Conservation (phyloP, 2,113 vertebrate species). For the Drymodes brunneopygia region DNA sequence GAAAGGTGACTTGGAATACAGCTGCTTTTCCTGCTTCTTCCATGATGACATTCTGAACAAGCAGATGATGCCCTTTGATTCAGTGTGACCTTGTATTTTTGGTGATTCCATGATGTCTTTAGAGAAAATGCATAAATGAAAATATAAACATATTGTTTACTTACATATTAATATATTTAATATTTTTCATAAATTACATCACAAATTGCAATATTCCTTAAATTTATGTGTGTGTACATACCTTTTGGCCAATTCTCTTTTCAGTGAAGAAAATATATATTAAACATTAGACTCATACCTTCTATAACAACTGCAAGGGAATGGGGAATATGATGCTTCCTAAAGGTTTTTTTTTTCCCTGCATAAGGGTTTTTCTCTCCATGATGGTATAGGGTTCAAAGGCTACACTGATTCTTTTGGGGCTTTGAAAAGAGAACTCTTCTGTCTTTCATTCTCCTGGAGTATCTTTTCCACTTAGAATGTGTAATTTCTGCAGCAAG, state of each 20-base stretch:
- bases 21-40: constrained; percentile 45
- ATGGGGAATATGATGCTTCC: background rate
- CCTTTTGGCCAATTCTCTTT: background rate
- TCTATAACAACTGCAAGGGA: background rate
- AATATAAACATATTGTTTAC: background rate
- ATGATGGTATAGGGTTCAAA: background rate
- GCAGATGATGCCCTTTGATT: constrained; percentile 67
- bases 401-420: background rate
- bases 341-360: background rate
- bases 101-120: constrained; percentile 23
- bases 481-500: background rate
- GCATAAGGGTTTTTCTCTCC: background rate
- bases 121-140: background rate
- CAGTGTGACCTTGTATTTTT: constrained; percentile 61
- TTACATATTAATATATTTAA: background rate
- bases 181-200: background rate
- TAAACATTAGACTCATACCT: background rate
- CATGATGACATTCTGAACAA: constrained; percentile 62
- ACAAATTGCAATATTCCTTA: background rate
- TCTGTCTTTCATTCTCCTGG: background rate
- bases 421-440: background rate
- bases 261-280: background rate
- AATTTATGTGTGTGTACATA: background rate
- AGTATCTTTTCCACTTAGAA: background rate
- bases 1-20: constrained; percentile 60